Conservation (phyloP, 2,797 vertebrate genomes). For the Champsocephalus esox region DNA sequence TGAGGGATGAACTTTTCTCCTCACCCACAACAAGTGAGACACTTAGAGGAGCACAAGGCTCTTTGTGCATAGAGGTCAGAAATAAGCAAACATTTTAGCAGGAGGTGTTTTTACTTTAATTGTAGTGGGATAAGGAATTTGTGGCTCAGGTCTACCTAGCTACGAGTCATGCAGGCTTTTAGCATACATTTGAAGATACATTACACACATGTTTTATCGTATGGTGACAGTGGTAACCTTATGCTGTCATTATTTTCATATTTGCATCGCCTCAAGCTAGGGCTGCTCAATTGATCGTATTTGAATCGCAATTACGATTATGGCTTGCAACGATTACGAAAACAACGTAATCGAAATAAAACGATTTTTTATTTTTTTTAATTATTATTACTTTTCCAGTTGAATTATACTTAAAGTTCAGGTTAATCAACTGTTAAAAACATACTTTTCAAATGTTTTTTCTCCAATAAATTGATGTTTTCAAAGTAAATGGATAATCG, state of each 20-base stretch:
- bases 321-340: too few species aligned
- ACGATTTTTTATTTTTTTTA: too few species aligned
- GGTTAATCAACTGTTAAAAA: too few species aligned
- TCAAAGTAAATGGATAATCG: too few species aligned
- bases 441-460: too few species aligned
- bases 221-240: slow-evolving; percentile 23
- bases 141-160: slow-evolving; percentile 31
- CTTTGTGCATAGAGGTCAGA: slow-evolving; percentile 58
- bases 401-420: too few species aligned
- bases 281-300: too few species aligned
- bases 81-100: slow-evolving; percentile 63
- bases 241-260: slow-evolving; percentile 36
- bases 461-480: too few species aligned
- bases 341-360: too few species aligned
- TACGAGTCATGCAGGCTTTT: slow-evolving; percentile 49
- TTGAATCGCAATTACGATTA: too few species aligned
- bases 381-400: too few species aligned
- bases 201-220: slow-evolving; percentile 8
- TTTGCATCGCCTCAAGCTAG: slow-evolving; percentile 17
- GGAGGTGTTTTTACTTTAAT: slow-evolving; percentile 33
- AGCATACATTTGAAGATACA: slow-evolving; percentile 36
- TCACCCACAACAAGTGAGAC: slow-evolving; percentile 61
- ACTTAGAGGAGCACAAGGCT: slow-evolving; percentile 36
- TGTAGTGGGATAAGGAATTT: slow-evolving; percentile 44
- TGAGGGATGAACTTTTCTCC: slow-evolving; percentile 34